These are phyloP conservation scores for Tragulus kanchil DNA, from an alignment of 2,113 vertebrate genomes.

Conservation along the genomic window DNA sequence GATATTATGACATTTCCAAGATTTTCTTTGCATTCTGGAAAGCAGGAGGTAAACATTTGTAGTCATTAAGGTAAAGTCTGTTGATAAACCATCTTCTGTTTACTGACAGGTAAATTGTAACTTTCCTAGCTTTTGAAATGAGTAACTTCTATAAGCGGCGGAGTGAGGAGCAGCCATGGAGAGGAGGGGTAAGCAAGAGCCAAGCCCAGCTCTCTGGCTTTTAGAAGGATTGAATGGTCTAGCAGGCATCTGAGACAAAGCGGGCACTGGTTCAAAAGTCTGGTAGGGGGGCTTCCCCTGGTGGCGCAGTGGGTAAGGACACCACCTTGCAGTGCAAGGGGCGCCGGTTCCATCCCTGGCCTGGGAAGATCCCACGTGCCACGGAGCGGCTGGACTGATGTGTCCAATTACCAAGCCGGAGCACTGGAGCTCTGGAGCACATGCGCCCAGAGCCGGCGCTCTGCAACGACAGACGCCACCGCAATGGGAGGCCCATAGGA, in stretches of 20 bases:
- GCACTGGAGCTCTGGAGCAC: too few species aligned
- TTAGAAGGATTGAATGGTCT: background rate
- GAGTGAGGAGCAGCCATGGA: background rate
- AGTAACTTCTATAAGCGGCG: conserved; percentile 46
- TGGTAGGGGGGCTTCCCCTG: background rate
- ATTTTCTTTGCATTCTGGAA: conserved; percentile 84
- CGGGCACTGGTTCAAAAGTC: background rate
- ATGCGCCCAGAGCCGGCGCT: too few species aligned
- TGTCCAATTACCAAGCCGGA: too few species aligned
- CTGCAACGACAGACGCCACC: too few species aligned
- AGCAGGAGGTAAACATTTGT: conserved; percentile 84
- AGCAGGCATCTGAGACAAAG: background rate
- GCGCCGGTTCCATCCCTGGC: too few species aligned
- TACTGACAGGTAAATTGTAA: conserved; percentile 73
- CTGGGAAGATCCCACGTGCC: too few species aligned
- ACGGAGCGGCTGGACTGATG: too few species aligned
- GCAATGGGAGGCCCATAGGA: too few species aligned
- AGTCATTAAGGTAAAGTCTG: conserved; percentile 68
- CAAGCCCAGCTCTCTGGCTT: background rate
- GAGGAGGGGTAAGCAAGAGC: background rate
- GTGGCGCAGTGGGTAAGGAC: too few species aligned
- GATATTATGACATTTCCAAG: conserved; percentile 86
- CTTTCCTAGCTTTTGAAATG: conserved; percentile 72
- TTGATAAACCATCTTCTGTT: conserved; percentile 80
- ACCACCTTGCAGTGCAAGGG: too few species aligned